phyloP scores from a whole-genome alignment of 2,888 invertebrate genomes.

The Anthoptus insignis region DNA sequence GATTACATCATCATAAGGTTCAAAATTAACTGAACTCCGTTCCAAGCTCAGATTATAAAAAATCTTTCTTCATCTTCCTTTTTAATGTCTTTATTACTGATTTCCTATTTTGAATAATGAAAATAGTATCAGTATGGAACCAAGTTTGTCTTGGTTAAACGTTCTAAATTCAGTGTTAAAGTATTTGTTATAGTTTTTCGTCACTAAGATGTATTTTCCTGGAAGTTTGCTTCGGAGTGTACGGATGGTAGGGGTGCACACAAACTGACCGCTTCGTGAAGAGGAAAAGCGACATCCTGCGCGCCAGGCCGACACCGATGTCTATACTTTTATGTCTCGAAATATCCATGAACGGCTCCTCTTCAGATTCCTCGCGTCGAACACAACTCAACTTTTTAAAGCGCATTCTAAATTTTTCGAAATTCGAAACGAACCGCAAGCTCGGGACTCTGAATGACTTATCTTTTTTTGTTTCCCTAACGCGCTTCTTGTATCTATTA shows the following conservation, averaged over 20 bases:
- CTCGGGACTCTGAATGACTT: constrained; percentile 58
- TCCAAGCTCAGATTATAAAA: too few relatives aligned
- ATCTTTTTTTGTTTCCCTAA: constrained; percentile 49
- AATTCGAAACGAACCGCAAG: constrained; percentile 63
- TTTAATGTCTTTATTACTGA: too few relatives aligned
- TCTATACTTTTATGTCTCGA: constrained; percentile 77
- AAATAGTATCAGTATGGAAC: too few relatives aligned
- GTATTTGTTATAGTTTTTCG: constrained; percentile 53
- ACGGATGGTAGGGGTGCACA: constrained; percentile 80
- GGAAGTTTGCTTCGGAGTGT: constrained; percentile 74
- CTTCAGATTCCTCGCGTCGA: constrained; percentile 57
- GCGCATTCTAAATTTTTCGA: constrained; percentile 62
- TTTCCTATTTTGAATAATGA: too few relatives aligned
- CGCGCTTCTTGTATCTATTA: constrained; percentile 39
- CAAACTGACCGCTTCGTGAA: constrained; percentile 76
- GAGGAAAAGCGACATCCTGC: constrained; percentile 74
- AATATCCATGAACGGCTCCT: constrained; percentile 67
- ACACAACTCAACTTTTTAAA: constrained; percentile 72
- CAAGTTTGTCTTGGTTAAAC: too few relatives aligned
- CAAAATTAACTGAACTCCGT: too few relatives aligned
- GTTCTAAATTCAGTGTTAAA: too few relatives aligned
- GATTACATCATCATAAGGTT: too few relatives aligned
- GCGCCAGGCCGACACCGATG: constrained; percentile 74
- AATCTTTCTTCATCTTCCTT: too few relatives aligned
- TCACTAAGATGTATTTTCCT: constrained; percentile 73